phyloP scores from a whole-genome alignment of 2,888 invertebrate species.

The Pseudococcus jackbeardsleyi region DNA sequence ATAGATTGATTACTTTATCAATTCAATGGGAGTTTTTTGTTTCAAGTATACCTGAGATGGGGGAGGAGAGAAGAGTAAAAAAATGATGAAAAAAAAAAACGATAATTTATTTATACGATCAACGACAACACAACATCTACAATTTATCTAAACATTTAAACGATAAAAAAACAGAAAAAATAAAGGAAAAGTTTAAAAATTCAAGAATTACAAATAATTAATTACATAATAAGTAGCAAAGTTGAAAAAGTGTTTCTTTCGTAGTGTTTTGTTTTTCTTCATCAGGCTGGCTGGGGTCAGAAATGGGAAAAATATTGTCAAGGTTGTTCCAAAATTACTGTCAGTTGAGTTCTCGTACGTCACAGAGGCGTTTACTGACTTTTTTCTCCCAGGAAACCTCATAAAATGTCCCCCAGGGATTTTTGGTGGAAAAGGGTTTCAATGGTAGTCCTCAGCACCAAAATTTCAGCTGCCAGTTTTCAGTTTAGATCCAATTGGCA shows the following conservation, averaged over 20 bases:
- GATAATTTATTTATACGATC: conserved; percentile 42
- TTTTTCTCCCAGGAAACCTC: too few species aligned
- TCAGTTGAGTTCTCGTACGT: too few species aligned
- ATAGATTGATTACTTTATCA: background rate
- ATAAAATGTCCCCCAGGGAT: too few species aligned
- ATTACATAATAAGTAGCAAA: conserved; percentile 2
- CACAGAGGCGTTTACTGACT: too few species aligned
- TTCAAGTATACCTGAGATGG: background rate
- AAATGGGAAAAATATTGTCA: too few species aligned
- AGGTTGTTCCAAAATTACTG: too few species aligned
- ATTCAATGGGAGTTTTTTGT: background rate
- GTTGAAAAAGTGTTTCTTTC: background rate
- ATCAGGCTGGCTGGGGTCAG: background rate
- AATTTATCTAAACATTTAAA: conserved; percentile 34
- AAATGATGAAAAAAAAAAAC: background rate
- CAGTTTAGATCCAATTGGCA: too few species aligned
- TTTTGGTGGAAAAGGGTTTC: too few species aligned
- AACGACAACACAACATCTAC: conserved; percentile 38
- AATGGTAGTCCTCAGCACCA: too few species aligned
- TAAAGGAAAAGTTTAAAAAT: background rate
- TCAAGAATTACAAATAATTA: conserved; percentile 15
- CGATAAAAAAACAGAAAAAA: conserved; percentile 5
- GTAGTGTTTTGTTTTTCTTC: background rate
- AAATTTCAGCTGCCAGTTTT: too few species aligned
- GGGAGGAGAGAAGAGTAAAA: background rate